These are phyloP conservation scores for Hirtodrosophila histrioides DNA, from an alignment of 2,888 invertebrate genomes.

Conservation along the genomic window DNA sequence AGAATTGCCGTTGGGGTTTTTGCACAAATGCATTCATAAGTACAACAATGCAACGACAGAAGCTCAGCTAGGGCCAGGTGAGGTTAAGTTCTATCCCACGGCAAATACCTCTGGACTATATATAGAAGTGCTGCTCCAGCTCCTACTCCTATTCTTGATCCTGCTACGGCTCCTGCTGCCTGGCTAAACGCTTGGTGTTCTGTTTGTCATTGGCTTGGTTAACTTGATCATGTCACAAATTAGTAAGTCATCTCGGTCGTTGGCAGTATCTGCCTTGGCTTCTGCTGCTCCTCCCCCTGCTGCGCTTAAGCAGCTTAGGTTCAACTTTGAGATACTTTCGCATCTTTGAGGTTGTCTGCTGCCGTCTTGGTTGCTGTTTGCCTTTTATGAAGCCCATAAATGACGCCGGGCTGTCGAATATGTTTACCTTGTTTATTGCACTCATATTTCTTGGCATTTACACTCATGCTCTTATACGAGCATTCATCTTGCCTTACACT, in stretches of 20 bases:
- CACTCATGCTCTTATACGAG: not conserved
- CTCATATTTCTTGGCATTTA: slow-evolving; percentile 22
- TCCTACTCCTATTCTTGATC: slow-evolving; percentile 1
- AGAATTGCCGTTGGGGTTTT: slow-evolving; percentile 25
- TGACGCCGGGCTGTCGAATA: slow-evolving; percentile 29
- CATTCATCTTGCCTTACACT: too few species aligned
- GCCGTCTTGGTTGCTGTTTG: slow-evolving; percentile 20
- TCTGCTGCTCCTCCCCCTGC: not conserved
- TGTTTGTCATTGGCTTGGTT: slow-evolving; percentile 58
- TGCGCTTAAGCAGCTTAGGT: slow-evolving; percentile 33
- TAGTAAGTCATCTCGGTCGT: slow-evolving; percentile 67
- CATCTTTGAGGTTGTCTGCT: slow-evolving; percentile 14
- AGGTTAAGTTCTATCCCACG: slow-evolving; percentile 32
- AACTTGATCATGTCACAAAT: slow-evolving; percentile 76
- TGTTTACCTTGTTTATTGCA: slow-evolving; percentile 52
- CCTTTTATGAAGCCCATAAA: slow-evolving; percentile 47
- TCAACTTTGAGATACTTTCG: slow-evolving; percentile 18
- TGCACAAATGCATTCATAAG: slow-evolving; percentile 52
- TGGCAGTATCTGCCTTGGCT: slow-evolving; percentile 19
- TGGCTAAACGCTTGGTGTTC: slow-evolving; percentile 23
- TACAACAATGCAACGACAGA: slow-evolving; percentile 29
- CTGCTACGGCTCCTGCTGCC: not conserved
- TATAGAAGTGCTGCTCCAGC: slow-evolving; percentile 1
- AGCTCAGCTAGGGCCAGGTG: slow-evolving; percentile 19
- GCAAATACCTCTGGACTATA: slow-evolving; percentile 3